phyloP scores from a whole-genome alignment of 2,888 invertebrate species.

The Drosophila acutilabella region DNA sequence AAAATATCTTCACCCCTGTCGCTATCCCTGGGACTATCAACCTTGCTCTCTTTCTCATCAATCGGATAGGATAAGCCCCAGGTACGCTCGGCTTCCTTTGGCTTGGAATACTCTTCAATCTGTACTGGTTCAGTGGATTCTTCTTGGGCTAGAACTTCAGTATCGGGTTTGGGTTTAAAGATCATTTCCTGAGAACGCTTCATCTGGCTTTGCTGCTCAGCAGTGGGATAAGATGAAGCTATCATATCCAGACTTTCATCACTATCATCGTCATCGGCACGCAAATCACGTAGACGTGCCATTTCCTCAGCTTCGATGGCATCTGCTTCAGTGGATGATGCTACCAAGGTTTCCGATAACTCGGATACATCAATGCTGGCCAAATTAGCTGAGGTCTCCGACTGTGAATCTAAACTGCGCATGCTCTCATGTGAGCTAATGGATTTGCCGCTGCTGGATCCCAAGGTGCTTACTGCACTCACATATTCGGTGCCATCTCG shows the following conservation, averaged over 20 bases:
- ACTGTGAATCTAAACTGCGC: constrained; percentile 92
- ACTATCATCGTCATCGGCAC: constrained; percentile 86
- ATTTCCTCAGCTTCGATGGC: constrained; percentile 86
- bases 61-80: constrained; percentile 80
- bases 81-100: constrained; percentile 75
- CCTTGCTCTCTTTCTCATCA: constrained; percentile 82
- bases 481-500: constrained; percentile 94
- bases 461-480: constrained; percentile 93
- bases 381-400: constrained; percentile 93
- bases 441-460: constrained; percentile 84
- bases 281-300: constrained; percentile 87
- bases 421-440: constrained; percentile 95
- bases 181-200: constrained; percentile 96
- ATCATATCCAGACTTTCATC: constrained; percentile 86
- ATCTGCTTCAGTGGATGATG: constrained; percentile 91
- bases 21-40: constrained; percentile 70
- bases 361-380: constrained; percentile 96
- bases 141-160: constrained; percentile 71
- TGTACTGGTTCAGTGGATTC: constrained; percentile 65
- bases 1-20: constrained; percentile 77
- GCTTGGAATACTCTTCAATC: constrained; percentile 69
- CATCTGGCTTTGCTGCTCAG: constrained; percentile 88
- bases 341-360: constrained; percentile 95
- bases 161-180: constrained; percentile 89
- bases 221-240: constrained; percentile 50